Percentiles rank a stretch among this genome's conserved stretches.
Conservation (phyloP, 2,888 invertebrate genomes). For the Hydriomena furcata region DNA sequence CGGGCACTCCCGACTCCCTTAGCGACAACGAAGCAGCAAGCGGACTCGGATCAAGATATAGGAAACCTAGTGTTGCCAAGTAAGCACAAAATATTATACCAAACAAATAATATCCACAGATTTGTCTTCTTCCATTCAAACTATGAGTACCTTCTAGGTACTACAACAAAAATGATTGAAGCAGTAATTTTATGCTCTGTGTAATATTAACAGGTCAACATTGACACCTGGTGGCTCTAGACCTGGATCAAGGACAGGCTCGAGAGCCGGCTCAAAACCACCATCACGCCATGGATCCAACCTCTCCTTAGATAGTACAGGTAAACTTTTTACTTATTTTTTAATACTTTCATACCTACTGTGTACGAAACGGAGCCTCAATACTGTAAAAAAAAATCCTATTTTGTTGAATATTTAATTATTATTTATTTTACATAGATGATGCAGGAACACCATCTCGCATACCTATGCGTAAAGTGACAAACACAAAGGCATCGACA, state of each 20-base stretch:
- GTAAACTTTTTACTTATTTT: slow-evolving; percentile 66
- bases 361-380: too few species aligned
- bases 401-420: not conserved
- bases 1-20: slow-evolving; percentile 94
- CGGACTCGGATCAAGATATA: slow-evolving; percentile 86
- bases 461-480: slow-evolving; percentile 89
- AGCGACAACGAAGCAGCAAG: slow-evolving; percentile 93
- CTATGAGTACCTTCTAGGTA: too few species aligned
- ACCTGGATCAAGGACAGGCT: slow-evolving; percentile 93
- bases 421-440: slow-evolving; percentile 69
- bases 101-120: not conserved
- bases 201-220: slow-evolving; percentile 78
- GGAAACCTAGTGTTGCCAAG: slow-evolving; percentile 86
- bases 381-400: too few species aligned
- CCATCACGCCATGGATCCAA: slow-evolving; percentile 97
- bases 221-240: slow-evolving; percentile 92
- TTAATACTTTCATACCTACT: too few species aligned
- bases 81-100: slow-evolving; percentile 34
- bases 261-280: slow-evolving; percentile 94
- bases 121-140: too few species aligned
- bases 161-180: too few species aligned
- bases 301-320: slow-evolving; percentile 94
- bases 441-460: slow-evolving; percentile 90
- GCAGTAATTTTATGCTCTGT: not conserved
- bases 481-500: slow-evolving; percentile 82